Base-by-base conservation (phyloP, 2,797 vertebrate genomes). In the Sebastes kiyomatsui region DNA sequence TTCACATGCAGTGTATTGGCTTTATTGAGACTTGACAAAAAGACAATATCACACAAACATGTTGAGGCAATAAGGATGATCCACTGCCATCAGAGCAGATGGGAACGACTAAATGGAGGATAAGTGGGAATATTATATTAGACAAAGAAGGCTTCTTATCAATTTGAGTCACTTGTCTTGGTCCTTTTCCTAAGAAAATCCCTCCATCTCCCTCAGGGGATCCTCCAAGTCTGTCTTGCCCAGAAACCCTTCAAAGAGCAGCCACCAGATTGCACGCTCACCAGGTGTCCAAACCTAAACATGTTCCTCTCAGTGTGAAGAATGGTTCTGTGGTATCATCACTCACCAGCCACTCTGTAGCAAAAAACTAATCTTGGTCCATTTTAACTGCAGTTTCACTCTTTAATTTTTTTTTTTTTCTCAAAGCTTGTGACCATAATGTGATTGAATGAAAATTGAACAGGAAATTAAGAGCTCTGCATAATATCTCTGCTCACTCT, bases 21-120 rank as follows among this genome's bases (percentile, higher is more conserved):
- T 81, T 77, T 27, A 69, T 82, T 83, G 25, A 65, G 67, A 72
- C 66, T 79, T 81, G 69, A 88, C 67, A 79, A 84, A 49, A 79
- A 70, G 49, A 71, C 49, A 67, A 72, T 72, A 83, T 74, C 52
- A 75, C 25, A 71, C 61, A 85, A 77, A 75, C 25, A 76, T 67
- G 30, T 79, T 79, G 25, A 65, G 61, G 71, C n/a, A 60, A 61
- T 71, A 82, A 30, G 14, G 42, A 67, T 75, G 59, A 72, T 55
- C 20, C 68, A 6, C 28, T 73, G 78, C 49, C 78, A 75, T 80
- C 58, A 70, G 71, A 46, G 73, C 64, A 80, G 25, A 76, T 75
- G 76, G 68, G 22, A 68, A 67, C 25, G 11, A 32, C 33, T 67
- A 65, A 82, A 83, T 27, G 35, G 23, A 46, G 64, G 58, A 67